Percentiles rank a stretch among this genome's conserved stretches.
Conservation (phyloP, 2,113 vertebrate species). For the Tretioscincus oriximinensis region DNA sequence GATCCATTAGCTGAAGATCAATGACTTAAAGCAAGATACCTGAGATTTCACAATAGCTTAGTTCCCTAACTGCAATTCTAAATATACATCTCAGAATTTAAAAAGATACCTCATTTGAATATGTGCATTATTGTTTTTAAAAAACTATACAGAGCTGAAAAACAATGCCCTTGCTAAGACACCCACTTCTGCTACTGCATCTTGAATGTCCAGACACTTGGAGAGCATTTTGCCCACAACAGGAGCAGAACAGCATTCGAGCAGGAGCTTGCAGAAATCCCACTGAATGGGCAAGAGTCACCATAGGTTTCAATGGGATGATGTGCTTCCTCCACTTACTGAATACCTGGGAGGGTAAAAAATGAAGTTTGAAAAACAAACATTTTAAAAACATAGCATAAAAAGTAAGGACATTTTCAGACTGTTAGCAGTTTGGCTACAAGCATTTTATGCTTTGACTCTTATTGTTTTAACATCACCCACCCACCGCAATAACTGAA, state of each 20-base stretch:
- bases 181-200: slow-evolving; percentile 65
- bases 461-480: background rate
- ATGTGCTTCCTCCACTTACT: slow-evolving; percentile 76
- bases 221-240: background rate
- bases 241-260: slow-evolving; percentile 16
- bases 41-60: slow-evolving; percentile 90
- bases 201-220: slow-evolving; percentile 44
- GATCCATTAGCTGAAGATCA: slow-evolving; percentile 23
- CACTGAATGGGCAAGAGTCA: slow-evolving; percentile 40
- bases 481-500: no score
- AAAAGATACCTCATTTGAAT: slow-evolving; percentile 75
- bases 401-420: accelerated
- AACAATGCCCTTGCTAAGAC: slow-evolving; percentile 66
- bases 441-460: background rate
- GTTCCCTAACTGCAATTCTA: slow-evolving; percentile 81
- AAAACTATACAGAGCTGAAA: slow-evolving; percentile 73
- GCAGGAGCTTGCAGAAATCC: slow-evolving; percentile 42
- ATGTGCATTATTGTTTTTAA: slow-evolving; percentile 72
- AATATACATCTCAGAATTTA: slow-evolving; percentile 78
- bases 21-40: slow-evolving; percentile 88
- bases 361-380: background rate
- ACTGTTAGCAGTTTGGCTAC: background rate
- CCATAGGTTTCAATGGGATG: slow-evolving; percentile 77
- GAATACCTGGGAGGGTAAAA: slow-evolving; percentile 80
- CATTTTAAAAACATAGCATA: background rate